A percentile compares a stretch with the other conserved stretches of the same genome.
Evolutionary conservation across 2,113 vertebrate genomes (phyloP).

Genomic region (Oryzias melastigma): DNA sequence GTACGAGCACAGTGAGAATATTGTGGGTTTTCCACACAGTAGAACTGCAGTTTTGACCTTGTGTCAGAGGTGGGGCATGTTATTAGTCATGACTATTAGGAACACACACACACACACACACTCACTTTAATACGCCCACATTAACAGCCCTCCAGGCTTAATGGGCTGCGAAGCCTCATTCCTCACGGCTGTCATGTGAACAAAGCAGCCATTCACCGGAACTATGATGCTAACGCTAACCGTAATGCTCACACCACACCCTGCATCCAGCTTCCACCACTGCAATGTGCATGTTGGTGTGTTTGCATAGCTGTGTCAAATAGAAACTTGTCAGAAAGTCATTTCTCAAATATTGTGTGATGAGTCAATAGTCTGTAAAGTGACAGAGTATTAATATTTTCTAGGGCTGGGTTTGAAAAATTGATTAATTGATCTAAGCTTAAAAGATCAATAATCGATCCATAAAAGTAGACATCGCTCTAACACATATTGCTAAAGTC

Average conservation of each 20-base stretch:
- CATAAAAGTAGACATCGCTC: not conserved
- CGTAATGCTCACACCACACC: constrained; percentile 75
- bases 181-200: constrained; percentile 77
- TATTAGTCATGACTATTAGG: constrained; percentile 77
- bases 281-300: constrained; percentile 16
- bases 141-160: constrained; percentile 69
- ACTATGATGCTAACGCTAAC: constrained; percentile 69
- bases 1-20: constrained; percentile 52
- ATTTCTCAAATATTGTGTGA: constrained; percentile 49
- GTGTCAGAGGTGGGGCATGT: constrained; percentile 73
- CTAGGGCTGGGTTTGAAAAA: not conserved
- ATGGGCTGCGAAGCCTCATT: constrained; percentile 74
- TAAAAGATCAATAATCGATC: no score
- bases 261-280: constrained; percentile 54
- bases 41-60: constrained; percentile 65
- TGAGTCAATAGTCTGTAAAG: constrained; percentile 42
- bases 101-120: constrained; percentile 39
- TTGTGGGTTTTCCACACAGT: constrained; percentile 47
- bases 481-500: not conserved
- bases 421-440: no score
- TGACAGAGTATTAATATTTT: constrained; percentile 15
- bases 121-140: constrained; percentile 48
- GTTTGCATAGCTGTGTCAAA: constrained; percentile 71
- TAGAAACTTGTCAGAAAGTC: constrained; percentile 69
- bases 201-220: constrained; percentile 79